These are phyloP conservation scores for Pteropus alecto DNA, from an alignment of 2,113 vertebrate genomes.

Conservation along the genomic window DNA sequence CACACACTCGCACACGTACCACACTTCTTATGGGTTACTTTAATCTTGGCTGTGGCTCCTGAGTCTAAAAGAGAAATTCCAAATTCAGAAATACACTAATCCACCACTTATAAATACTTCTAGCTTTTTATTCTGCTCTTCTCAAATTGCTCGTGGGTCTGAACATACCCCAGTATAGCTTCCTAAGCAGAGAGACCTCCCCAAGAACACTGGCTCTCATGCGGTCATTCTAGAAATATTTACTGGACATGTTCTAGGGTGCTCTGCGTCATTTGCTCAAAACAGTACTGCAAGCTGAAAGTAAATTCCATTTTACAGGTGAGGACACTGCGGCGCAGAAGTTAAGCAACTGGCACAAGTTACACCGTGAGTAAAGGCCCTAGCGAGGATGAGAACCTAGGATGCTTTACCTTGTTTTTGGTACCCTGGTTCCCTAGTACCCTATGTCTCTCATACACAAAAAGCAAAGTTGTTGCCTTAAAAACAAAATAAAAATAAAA, in stretches of 20 bases:
- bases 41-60: background rate
- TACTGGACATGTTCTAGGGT: background rate
- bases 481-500: background rate
- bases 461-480: background rate
- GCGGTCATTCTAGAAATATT: background rate
- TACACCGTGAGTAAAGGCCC: background rate
- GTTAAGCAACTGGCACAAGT: background rate
- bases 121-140: background rate
- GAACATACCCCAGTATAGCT: background rate
- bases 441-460: background rate
- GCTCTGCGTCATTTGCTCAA: background rate
- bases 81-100: background rate
- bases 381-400: background rate
- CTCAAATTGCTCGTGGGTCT: background rate
- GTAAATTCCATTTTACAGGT: background rate
- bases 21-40: background rate
- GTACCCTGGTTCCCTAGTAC: background rate
- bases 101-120: background rate
- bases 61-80: slow-evolving; percentile 9
- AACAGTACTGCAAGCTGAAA: background rate
- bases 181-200: background rate
- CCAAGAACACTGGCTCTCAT: background rate
- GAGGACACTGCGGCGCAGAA: background rate
- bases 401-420: background rate
- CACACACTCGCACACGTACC: background rate